Conservation (phyloP, 92 coral and sea anemone species). For the Parazoanthus atlanticus region DNA sequence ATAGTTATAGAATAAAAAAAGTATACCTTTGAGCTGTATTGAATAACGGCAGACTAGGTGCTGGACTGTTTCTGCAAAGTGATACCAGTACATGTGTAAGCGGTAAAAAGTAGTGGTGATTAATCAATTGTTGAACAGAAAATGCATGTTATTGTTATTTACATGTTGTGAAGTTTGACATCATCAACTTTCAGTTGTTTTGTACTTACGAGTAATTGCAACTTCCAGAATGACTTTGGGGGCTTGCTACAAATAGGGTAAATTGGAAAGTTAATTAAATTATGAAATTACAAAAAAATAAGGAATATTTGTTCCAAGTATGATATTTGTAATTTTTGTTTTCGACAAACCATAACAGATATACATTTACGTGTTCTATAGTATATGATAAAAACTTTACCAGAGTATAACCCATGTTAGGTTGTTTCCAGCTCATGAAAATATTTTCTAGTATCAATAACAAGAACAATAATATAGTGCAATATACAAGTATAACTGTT, state of each 20-base stretch:
- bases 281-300: too few species aligned
- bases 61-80: neutral
- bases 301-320: neutral
- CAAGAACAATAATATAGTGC: too few species aligned
- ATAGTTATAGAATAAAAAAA: neutral
- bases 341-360: too few species aligned
- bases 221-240: conserved; percentile 36
- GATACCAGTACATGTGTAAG: neutral
- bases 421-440: too few species aligned
- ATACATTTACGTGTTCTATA: too few species aligned
- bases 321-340: too few species aligned
- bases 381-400: too few species aligned
- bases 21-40: conserved; percentile 6
- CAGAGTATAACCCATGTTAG: too few species aligned
- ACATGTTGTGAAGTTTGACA: neutral
- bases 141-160: neutral
- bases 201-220: conserved; percentile 56
- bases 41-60: neutral
- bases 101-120: neutral
- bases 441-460: too few species aligned
- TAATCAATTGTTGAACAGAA: neutral
- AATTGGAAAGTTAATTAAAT: neutral
- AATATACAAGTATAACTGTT: too few species aligned
- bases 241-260: conserved; percentile 25
- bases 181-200: conserved; percentile 48